Evolutionary conservation across 2,888 invertebrate species (phyloP).

Genomic region (Oligia latruncula): DNA sequence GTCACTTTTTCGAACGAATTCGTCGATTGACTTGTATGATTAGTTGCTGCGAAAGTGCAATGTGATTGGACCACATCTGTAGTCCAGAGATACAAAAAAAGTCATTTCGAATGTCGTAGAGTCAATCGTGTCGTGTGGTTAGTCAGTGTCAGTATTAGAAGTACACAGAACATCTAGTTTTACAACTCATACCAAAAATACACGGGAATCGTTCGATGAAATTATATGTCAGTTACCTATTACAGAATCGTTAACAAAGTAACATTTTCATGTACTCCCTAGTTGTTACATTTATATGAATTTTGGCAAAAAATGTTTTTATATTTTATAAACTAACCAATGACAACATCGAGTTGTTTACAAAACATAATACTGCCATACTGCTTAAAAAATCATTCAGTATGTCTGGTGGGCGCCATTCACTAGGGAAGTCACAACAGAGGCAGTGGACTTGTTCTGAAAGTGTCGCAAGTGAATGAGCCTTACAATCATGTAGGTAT

Average conservation of each 20-base stretch:
- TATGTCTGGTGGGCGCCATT: slow-evolving; percentile 8
- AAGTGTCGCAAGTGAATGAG: slow-evolving; percentile 9
- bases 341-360: slow-evolving; percentile 10
- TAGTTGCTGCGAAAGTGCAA: neutral
- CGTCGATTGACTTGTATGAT: slow-evolving; percentile 14
- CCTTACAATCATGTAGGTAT: neutral
- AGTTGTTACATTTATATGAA: slow-evolving; percentile 14
- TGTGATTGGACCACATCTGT: neutral
- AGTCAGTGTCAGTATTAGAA: neutral
- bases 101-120: neutral
- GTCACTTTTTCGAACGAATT: slow-evolving; percentile 32
- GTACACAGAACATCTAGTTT: slow-evolving; percentile 2
- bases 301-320: neutral
- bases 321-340: neutral
- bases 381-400: neutral
- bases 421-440: neutral
- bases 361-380: slow-evolving; percentile 27
- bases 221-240: neutral
- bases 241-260: neutral
- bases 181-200: neutral
- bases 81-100: neutral
- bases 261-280: slow-evolving; percentile 9
- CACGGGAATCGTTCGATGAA: neutral
- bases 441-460: neutral
- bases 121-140: neutral